Evolutionary conservation across 1,140 invertebrate genomes (phyloP), one percentile per base, ranked within the genome.

Genomic region (Drosophila baimaii): DNA sequence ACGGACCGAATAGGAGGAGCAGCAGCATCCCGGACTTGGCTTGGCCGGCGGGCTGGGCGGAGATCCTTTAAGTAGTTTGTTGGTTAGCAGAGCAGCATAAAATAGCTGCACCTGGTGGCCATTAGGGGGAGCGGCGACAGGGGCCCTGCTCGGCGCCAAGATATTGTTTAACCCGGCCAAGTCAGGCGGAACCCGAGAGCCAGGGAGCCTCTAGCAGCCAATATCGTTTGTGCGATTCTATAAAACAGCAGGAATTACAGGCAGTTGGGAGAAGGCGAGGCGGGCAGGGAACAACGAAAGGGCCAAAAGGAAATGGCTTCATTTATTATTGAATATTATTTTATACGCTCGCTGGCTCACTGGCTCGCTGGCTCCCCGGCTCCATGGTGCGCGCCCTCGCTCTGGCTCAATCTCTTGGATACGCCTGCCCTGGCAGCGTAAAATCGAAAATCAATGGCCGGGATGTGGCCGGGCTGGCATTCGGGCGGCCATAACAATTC

Each of bases 281-380:
- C 35, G 31, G 37, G n/a, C 13, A 2, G 31, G 49, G 23, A 15
- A 23, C 21, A 44, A 35, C 27, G 41, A 31, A 65, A 72, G 49
- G 74, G 37, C 47, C 57, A 59, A 73, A 85, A 80, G 84, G 80
- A 89, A 89, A 89, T 89, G 85, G 80, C 84, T 89, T 89, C 84
- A 89, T 89, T 84, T 84, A 89, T 89, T 89, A 89, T 89, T 88
- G 85, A 89, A 89, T 90, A 89, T 89, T 89, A 86, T 86, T 86
- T 86, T 88, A 88, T 86, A 88, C 84, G 83, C 83, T 79, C 79
- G 75, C 79, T 76, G 62, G 41, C 55, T 57, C 83, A 64, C 82
- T 77, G 72, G 68, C 77, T 74, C 61, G 31, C 57, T 59, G 35
- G 29, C 49, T 52, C 49, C 49, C 55, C 46, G 35, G 29, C 49